Evolutionary conservation across 2,113 vertebrate genomes (phyloP).

Genomic region (Grammomys dolichurus): DNA sequence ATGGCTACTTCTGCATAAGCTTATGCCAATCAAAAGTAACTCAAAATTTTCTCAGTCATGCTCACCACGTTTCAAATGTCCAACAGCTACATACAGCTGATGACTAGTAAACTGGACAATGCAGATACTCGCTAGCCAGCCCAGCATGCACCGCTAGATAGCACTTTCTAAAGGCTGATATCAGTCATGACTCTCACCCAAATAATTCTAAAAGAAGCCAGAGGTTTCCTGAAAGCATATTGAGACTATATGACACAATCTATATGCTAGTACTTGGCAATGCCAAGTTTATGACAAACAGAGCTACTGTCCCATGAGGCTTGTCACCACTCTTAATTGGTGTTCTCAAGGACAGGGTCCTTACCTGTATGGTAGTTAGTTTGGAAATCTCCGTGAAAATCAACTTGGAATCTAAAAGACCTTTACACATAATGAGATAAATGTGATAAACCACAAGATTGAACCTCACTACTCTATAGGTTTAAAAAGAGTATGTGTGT

Average conservation of each 20-base stretch:
- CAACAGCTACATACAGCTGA: neutral
- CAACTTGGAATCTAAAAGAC: constrained; percentile 30
- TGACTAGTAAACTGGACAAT: neutral
- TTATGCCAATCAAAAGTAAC: constrained; percentile 38
- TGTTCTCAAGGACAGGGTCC: neutral
- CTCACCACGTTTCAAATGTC: neutral
- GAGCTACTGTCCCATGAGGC: constrained; percentile 6
- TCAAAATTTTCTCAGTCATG: constrained; percentile 6
- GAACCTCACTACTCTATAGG: constrained; percentile 39
- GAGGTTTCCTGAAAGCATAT: neutral
- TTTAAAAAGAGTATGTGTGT: neutral
- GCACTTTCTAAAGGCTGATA: neutral
- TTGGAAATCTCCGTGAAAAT: neutral
- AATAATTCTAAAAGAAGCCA: constrained; percentile 12
- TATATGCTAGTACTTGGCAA: neutral
- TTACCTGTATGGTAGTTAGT: neutral
- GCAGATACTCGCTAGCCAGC: neutral
- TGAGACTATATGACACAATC: neutral
- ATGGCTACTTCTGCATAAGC: constrained; percentile 45
- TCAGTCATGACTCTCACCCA: neutral
- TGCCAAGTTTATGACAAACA: neutral
- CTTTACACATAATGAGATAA: neutral
- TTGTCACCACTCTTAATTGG: neutral
- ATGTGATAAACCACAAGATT: neutral
- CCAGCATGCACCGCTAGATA: neutral